These are phyloP conservation scores for Micronycteris hirsuta DNA, from an alignment of 2,113 vertebrate genomes.

Conservation along the genomic window DNA sequence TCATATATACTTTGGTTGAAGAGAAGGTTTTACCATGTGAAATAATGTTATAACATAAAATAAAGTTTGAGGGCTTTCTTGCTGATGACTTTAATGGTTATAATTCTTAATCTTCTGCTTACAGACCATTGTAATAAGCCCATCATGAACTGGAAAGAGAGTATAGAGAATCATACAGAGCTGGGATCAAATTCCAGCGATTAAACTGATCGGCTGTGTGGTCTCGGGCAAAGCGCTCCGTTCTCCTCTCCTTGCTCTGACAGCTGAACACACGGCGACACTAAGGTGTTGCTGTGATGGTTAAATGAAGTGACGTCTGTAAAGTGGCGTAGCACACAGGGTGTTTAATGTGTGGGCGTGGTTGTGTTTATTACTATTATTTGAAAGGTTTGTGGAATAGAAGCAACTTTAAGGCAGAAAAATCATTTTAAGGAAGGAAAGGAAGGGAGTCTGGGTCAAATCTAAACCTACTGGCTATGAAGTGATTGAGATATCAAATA, in stretches of 20 bases:
- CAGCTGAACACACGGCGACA: background rate
- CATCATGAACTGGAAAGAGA: background rate
- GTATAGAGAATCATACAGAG: background rate
- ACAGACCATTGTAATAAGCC: background rate
- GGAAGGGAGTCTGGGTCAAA: background rate
- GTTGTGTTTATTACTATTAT: background rate
- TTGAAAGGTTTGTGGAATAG: background rate
- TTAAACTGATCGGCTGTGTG: background rate
- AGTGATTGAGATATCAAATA: slow-evolving; percentile 1
- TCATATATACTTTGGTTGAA: background rate
- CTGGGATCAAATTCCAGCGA: background rate
- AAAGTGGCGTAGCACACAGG: background rate
- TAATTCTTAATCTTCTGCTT: background rate
- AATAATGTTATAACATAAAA: background rate
- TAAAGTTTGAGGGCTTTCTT: background rate
- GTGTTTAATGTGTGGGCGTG: background rate
- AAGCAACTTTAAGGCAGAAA: slow-evolving; percentile 13
- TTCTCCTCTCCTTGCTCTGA: background rate
- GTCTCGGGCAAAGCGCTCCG: background rate
- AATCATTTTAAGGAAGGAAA: slow-evolving; percentile 25
- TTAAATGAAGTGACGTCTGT: background rate
- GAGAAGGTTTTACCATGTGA: background rate
- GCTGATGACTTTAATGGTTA: background rate
- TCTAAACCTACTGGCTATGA: background rate
- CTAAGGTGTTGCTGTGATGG: background rate